Percentiles rank a stretch among this genome's conserved stretches.
Evolutionary conservation across 2,113 vertebrate genomes (phyloP).

Genomic region (Phyllostomus discolor): DNA sequence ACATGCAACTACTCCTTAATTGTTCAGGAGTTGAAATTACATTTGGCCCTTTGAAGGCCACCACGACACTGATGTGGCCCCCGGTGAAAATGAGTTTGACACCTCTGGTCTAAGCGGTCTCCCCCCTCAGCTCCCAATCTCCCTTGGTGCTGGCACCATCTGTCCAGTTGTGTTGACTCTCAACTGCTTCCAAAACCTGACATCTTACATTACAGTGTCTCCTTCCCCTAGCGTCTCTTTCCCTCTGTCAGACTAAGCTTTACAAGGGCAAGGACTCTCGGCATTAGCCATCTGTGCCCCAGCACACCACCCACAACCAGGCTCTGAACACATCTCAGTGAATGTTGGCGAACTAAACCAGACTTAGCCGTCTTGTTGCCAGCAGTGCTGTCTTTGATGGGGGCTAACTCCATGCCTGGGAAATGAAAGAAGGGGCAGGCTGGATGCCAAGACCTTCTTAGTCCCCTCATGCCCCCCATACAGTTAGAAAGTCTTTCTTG

Average conservation of each 20-base stretch:
- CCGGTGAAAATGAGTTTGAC: no score
- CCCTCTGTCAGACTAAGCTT: slow-evolving; percentile 24
- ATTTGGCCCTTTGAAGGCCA: no score
- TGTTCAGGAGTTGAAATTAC: no score
- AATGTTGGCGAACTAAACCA: neutral
- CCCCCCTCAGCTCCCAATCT: neutral
- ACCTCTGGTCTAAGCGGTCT: neutral
- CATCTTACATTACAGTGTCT: slow-evolving; percentile 28
- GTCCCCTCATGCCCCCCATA: neutral
- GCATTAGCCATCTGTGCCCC: neutral
- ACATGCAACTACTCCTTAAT: no score
- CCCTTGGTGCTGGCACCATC: neutral
- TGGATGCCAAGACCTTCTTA: slow-evolving; percentile 11
- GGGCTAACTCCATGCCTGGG: neutral
- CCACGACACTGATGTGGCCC: no score
- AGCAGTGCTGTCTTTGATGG: neutral
- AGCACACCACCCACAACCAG: neutral
- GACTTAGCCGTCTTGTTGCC: slow-evolving; percentile 3
- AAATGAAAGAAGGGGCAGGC: slow-evolving; percentile 29
- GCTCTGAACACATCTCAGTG: neutral
- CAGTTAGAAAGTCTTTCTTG: slow-evolving; percentile 36
- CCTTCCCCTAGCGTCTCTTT: slow-evolving; percentile 20
- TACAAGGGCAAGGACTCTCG: slow-evolving; percentile 14
- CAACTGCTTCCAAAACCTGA: slow-evolving; percentile 38
- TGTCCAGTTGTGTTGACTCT: slow-evolving; percentile 34